Evolutionary conservation across 2,888 invertebrate genomes (phyloP), one percentile per base, ranked within the genome.

Genomic region (Brachylomia viminalis): DNA sequence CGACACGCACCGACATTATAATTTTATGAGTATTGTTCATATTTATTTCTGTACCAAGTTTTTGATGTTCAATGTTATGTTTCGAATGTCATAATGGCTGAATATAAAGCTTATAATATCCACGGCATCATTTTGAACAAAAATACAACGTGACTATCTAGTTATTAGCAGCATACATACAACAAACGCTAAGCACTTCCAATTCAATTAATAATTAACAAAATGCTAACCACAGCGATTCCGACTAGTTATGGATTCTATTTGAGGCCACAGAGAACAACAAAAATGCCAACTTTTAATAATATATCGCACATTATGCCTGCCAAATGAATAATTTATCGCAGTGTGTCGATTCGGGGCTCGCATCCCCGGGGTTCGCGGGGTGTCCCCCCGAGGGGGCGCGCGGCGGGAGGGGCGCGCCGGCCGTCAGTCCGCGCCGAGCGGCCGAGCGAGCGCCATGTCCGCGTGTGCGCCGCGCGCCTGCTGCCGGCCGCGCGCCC

Each of bases 401-500:
- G 81, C 75, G 82, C 83, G 87, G 88, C 86, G 88, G 90, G 89
- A 88, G 89, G 90, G 89, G 90, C 87, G 87, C 87, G 87, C 62
- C 61, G 87, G 91, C 90, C 93, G 93, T 91, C 96, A 96, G 96
- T 96, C 94, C 94, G 95, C 95, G 95, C 92, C 94, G 93, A 94
- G 95, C 95, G 95, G 96, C 95, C 95, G 95, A 96, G 95, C 95
- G 93, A 96, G 96, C 96, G 95, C 94, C 89, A 96, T 96, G 96
- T 93, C 96, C 88, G 94, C 94, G 93, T 96, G 95, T 93, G 95
- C 95, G 95, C 95, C 96, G 95, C 96, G 96, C 94, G 95, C 94
- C 86, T 96, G 96, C 93, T 96, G 96, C 93, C 95, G 95, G 95
- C 95, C 95, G 95, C 96, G 96, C 95, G 95, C 97, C 95, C 98